A percentile compares a stretch with the other conserved stretches of the same genome.
Evolutionary conservation across 2,113 vertebrate genomes (phyloP).

Genomic region (Recurvirostra avosetta): DNA sequence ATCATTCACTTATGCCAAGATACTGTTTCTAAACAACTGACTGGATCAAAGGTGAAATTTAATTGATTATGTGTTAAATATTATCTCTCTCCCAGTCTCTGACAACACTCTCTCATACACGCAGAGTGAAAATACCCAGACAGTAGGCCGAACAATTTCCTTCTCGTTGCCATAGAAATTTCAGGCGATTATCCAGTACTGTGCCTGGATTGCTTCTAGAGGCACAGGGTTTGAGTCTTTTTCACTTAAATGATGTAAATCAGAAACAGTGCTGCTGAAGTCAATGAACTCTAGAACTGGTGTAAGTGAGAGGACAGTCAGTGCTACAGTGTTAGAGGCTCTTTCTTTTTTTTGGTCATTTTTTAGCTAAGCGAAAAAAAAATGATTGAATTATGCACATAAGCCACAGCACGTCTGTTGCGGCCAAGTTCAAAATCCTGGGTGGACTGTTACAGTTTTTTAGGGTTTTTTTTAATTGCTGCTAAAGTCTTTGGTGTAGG

Average conservation of each 20-base stretch:
- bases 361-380: not conserved
- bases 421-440: not conserved
- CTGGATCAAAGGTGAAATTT: slow-evolving; percentile 66
- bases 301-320: not conserved
- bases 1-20: slow-evolving; percentile 31
- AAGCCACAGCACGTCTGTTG: not conserved
- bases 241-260: not conserved
- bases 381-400: not conserved
- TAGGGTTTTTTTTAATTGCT: not conserved
- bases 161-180: slow-evolving; percentile 50
- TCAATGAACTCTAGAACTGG: not conserved
- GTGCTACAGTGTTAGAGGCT: not conserved
- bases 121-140: slow-evolving; percentile 8
- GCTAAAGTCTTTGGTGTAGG: not conserved
- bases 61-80: slow-evolving; percentile 68
- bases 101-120: not conserved
- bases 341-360: not conserved
- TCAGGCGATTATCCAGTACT: not conserved
- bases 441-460: not conserved
- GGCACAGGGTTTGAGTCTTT: not conserved
- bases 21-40: slow-evolving; percentile 68
- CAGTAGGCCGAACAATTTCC: not conserved
- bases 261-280: not conserved
- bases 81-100: slow-evolving; percentile 5
- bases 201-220: not conserved